phyloP scores from a whole-genome alignment of 2,888 invertebrate species.

The Nowickia ferox region DNA sequence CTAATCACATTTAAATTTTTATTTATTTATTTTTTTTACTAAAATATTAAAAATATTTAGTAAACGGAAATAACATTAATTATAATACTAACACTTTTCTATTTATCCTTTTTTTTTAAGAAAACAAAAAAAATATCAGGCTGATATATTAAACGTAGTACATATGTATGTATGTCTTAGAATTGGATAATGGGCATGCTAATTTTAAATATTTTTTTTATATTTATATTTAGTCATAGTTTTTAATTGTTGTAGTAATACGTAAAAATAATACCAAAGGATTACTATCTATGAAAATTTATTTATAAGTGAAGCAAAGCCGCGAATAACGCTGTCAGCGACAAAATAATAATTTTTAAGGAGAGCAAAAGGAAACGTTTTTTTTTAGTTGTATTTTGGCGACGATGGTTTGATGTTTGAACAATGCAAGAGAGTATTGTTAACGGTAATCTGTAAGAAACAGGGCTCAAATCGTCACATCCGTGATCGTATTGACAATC shows the following conservation, averaged over 20 bases:
- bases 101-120: background rate
- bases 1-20: constrained; percentile 81
- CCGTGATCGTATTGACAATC: no score
- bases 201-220: constrained; percentile 14
- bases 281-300: constrained; percentile 4
- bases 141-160: constrained; percentile 26
- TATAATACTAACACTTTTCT: constrained; percentile 45
- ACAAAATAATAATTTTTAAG: no score
- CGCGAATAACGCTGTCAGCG: no score
- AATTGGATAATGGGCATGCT: constrained; percentile 54
- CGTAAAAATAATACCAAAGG: constrained; percentile 15
- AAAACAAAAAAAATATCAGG: constrained; percentile 20
- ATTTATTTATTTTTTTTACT: constrained; percentile 31
- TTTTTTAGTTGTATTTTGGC: no score
- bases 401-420: no score
- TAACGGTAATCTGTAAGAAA: no score
- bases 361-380: no score
- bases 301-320: background rate
- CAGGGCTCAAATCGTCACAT: no score
- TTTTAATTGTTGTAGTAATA: constrained; percentile 1
- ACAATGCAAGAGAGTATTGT: no score
- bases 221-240: background rate
- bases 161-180: no score
- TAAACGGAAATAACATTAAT: constrained; percentile 12
- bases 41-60: constrained; percentile 14